Conservation (phyloP, 2,113 vertebrate species). For the Colossoma macropomum region DNA sequence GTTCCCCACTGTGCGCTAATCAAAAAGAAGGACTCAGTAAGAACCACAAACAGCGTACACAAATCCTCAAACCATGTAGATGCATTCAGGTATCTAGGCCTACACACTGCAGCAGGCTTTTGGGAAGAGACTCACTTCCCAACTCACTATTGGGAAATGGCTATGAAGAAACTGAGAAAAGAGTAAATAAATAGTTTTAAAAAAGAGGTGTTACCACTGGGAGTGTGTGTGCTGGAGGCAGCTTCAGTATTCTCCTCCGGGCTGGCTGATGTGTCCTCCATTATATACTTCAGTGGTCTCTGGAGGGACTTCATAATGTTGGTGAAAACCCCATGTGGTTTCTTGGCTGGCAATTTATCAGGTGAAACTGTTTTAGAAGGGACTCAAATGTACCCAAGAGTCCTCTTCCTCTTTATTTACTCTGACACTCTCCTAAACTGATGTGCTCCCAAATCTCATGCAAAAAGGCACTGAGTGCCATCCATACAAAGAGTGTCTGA, state of each 20-base stretch:
- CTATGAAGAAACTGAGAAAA: conserved; percentile 3
- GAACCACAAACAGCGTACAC: background rate
- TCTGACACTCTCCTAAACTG: background rate
- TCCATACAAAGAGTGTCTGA: background rate
- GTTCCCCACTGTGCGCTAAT: background rate
- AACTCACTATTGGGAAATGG: background rate
- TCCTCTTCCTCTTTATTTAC: conserved; percentile 27
- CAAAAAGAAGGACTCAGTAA: background rate
- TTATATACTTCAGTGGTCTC: conserved; percentile 78
- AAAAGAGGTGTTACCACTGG: conserved; percentile 7
- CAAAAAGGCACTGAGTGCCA: background rate
- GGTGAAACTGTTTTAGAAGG: conserved; percentile 2
- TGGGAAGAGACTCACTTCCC: background rate
- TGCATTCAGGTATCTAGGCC: background rate
- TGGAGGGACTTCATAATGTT: conserved; percentile 75
- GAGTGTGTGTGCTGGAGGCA: background rate
- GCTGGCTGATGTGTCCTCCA: conserved; percentile 55
- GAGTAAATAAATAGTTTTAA: conserved; percentile 17
- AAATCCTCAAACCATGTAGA: background rate
- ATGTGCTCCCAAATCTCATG: background rate
- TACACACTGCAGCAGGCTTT: background rate
- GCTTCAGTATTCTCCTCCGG: conserved; percentile 45
- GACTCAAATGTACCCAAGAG: conserved; percentile 17
- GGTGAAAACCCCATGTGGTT: conserved; percentile 50
- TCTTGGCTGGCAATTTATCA: conserved; percentile 26